Conservation (phyloP, 1,140 invertebrate species). For the Drosophila burlai region DNA sequence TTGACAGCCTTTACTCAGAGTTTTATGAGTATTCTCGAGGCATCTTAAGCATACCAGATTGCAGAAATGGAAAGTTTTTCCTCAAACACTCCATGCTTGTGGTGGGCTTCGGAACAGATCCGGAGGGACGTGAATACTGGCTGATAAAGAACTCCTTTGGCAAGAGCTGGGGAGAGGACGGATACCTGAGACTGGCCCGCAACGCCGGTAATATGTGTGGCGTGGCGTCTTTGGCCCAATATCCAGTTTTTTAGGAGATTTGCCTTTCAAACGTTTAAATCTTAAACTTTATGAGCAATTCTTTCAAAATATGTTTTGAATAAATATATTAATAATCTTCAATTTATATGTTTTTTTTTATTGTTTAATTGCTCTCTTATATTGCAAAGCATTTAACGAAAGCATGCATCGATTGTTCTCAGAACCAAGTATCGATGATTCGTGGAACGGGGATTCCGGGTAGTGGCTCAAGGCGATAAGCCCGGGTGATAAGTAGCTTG, state of each 20-base stretch:
- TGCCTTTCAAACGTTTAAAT: too few species aligned
- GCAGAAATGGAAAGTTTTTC: slow-evolving; percentile 84
- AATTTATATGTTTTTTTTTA: too few species aligned
- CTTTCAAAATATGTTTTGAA: too few species aligned
- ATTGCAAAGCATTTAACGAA: too few species aligned
- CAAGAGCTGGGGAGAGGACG: slow-evolving; percentile 87
- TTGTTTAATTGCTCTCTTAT: too few species aligned
- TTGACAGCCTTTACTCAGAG: slow-evolving; percentile 1
- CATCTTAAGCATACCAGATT: slow-evolving; percentile 86
- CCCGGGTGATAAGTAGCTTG: neutral
- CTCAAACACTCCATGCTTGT: slow-evolving; percentile 86
- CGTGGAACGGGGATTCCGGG: neutral
- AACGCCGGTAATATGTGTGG: slow-evolving; percentile 70
- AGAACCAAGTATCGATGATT: neutral
- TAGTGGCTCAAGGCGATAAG: neutral
- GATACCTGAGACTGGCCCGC: slow-evolving; percentile 88
- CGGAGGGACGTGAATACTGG: slow-evolving; percentile 87
- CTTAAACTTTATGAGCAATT: too few species aligned
- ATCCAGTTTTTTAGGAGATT: neutral
- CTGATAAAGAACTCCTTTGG: slow-evolving; percentile 89
- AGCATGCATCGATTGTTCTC: neutral
- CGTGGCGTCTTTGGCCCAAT: slow-evolving; percentile 24
- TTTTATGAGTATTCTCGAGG: slow-evolving; percentile 24
- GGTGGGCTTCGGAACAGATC: slow-evolving; percentile 89
- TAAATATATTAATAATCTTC: too few species aligned